Base-by-base conservation (phyloP, 2,888 invertebrate species). In the Diarsia mendica region DNA sequence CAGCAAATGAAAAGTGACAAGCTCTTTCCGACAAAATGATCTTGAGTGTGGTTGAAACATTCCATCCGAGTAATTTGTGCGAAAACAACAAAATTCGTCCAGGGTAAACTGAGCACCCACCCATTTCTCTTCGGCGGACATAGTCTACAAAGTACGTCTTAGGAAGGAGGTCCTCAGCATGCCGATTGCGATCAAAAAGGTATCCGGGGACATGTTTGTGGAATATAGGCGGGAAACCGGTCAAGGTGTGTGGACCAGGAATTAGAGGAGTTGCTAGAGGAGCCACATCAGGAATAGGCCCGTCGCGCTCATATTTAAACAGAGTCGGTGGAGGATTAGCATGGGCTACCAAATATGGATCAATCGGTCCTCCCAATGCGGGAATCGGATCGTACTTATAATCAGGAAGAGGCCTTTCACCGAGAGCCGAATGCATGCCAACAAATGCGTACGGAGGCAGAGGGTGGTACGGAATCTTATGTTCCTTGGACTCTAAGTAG, bases 71-170 rank as follows among this genome's bases (percentile, higher is more conserved):
- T 66, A 75, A 83, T 86, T 75, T 83, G 94, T 95, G 95, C 93
- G 90, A 74, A 75, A 72, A 78, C 66, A 76, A 77, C 78, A 86
- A 89, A 91, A 93, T 93, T 95, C 95, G 94, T 94, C 94, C 94
- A 91, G 92, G 93, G 93, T 91, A 94, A 94, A 93, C 95, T 95
- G 95, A 96, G 95, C 96, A 96, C 96, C 95, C 96, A 96, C 96
- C 96, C 95, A 95, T 92, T 90, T 96, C 94, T 94, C 96, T 92
- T 92, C 93, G 94, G 93, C 95, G 96, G 90, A 95, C 94, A 95
- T 96, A 96, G 93, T 96, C 96, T 96, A 96, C 93, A 95, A 93
- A 96, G 93, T 95, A 95, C 94, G 96, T 95, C 94, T 95, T 95
- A 92, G 94, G 94, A 86, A 90, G 93, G 94, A 95, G 92, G 93